Evolutionary conservation across 2,113 vertebrate genomes (phyloP).

Genomic region (Telmatochromis sp.): DNA sequence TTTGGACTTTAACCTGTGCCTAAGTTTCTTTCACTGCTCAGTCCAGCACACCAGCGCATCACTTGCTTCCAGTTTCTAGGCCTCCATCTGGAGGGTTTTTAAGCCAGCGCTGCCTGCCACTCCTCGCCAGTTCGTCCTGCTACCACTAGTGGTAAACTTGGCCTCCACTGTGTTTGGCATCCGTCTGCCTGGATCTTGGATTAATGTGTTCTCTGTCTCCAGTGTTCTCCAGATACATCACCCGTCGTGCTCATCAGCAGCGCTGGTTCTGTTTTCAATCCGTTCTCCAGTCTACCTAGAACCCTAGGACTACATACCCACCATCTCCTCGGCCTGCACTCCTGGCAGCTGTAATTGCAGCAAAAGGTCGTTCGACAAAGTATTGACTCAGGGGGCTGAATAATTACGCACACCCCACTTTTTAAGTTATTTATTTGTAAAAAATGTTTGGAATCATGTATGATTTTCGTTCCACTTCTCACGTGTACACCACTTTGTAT

Average conservation of each 20-base stretch:
- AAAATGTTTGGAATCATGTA: neutral
- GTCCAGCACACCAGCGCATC: neutral
- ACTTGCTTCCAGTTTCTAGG: fast-evolving
- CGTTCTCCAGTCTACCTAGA: neutral
- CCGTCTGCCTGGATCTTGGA: neutral
- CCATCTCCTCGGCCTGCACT: fast-evolving
- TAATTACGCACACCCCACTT: neutral
- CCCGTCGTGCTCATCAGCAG: neutral
- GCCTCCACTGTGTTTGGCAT: neutral
- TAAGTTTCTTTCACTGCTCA: too few species aligned
- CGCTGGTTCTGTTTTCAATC: fast-evolving
- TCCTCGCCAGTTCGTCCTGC: too few species aligned
- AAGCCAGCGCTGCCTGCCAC: too few species aligned
- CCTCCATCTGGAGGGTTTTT: neutral
- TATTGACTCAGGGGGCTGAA: neutral
- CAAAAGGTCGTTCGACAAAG: fast-evolving
- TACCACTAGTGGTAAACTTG: too few species aligned
- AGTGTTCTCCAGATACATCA: neutral
- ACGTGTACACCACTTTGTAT: neutral
- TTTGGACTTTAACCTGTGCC: too few species aligned
- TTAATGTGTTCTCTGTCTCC: neutral
- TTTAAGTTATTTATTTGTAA: neutral
- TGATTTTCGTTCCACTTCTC: neutral
- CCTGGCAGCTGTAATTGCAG: neutral
- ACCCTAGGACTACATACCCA: neutral